A percentile compares a stretch with the other conserved stretches of the same genome.
Conservation (phyloP, 2,113 vertebrate genomes). For the Oreotrochilus melanogaster region DNA sequence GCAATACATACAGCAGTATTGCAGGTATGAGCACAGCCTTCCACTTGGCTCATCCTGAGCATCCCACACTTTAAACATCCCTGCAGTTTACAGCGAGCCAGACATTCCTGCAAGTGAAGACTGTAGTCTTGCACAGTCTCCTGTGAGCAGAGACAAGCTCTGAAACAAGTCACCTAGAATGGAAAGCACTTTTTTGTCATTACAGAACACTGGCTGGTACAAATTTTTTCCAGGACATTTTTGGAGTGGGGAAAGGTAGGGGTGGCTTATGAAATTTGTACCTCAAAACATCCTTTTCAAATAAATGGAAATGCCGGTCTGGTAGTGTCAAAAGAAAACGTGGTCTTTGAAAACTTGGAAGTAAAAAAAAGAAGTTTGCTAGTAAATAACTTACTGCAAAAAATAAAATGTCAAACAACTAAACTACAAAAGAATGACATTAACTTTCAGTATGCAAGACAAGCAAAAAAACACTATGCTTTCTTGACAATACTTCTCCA, state of each 20-base stretch:
- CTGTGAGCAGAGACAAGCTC: background rate
- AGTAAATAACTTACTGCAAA: slow-evolving; percentile 3
- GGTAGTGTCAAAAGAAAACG: background rate
- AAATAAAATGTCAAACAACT: background rate
- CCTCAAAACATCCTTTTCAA: background rate
- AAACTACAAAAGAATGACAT: background rate
- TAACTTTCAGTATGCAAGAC: background rate
- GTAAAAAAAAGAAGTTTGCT: background rate
- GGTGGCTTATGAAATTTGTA: background rate
- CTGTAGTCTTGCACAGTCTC: background rate
- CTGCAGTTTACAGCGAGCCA: background rate
- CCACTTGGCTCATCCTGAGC: background rate
- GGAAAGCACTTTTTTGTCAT: background rate
- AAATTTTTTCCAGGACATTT: background rate
- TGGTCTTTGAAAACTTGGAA: background rate
- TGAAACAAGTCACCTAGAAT: background rate
- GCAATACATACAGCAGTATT: background rate
- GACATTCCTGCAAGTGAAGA: background rate
- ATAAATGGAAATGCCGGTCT: background rate
- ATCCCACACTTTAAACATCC: background rate
- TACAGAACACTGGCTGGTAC: background rate
- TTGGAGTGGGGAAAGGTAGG: background rate
- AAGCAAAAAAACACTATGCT: background rate
- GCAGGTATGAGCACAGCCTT: background rate
- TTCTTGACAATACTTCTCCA: background rate